Base-by-base conservation (phyloP, 2,888 invertebrate species). In the Cantharis flavilabris region DNA sequence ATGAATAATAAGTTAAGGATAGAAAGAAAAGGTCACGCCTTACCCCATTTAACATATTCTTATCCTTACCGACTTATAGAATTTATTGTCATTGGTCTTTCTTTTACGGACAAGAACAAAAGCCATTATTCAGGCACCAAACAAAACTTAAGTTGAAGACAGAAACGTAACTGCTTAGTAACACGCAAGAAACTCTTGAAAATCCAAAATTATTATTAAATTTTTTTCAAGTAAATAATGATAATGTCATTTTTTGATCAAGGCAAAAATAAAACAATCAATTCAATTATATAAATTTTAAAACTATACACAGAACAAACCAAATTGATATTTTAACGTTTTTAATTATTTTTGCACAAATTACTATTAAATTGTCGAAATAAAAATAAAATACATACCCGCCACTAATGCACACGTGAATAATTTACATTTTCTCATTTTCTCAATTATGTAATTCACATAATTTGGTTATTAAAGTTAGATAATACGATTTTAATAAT, bases 41-140 rank as follows among this genome's bases (percentile, higher is more conserved):
- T 64, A 73, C 73, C 77, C 75, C 79, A 80, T 82, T 81, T 78
- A 79, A 76, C 73, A 78, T 80, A 81, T 80, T 81, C 69, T 82
- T 80, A 79, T 81, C 80, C 80, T 76, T 80, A 78, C 78, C 76
- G 77, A 80, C 78, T 82, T 81, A 82, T 79, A 80, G 79, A 79
- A 81, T 81, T 73, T 79, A 79, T 80, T 82, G 82, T 82, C 82
- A 81, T 81, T 80, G 78, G 76, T 71, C 74, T 78, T 79, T 81
- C 79, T 78, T 80, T 79, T 73, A 69, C 62, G 69, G 49, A 71
- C 77, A 75, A 75, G 80, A 82, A 82, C 82, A 82, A 82, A 82
- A 79, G 81, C 82, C 76, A 80, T 82, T 82, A 82, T 82, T 82
- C 79, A 81, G 80, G 80, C 80, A 78, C 80, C 80, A 80, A 67